These are phyloP conservation scores for Entomobrya multifasciata DNA, from an alignment of 2,888 invertebrate species.

Conservation along the genomic window DNA sequence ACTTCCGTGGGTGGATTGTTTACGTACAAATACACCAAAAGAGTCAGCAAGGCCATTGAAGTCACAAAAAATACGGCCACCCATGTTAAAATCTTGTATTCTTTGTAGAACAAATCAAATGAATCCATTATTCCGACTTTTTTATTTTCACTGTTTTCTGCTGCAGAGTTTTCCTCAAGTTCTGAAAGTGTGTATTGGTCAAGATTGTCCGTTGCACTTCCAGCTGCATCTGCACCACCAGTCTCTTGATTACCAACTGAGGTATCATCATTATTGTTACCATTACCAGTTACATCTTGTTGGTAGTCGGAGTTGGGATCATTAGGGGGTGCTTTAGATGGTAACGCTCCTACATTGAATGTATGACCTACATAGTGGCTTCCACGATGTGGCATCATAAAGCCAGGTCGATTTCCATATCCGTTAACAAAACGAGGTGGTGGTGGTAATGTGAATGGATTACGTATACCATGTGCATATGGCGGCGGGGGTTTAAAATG, in stretches of 20 bases:
- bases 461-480: not conserved
- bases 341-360: not conserved
- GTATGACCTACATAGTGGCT: constrained; percentile 65
- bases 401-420: constrained; percentile 64
- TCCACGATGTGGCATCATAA: constrained; percentile 45
- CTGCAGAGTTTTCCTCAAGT: constrained; percentile 42
- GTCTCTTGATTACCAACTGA: constrained; percentile 40
- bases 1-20: constrained; percentile 80
- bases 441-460: constrained; percentile 21
- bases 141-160: constrained; percentile 57
- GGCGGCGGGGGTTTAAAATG: constrained; percentile 55
- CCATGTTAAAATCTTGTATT: constrained; percentile 79
- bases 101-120: constrained; percentile 78
- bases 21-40: constrained; percentile 76
- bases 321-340: constrained; percentile 48
- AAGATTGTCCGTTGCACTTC: constrained; percentile 38
- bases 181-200: constrained; percentile 40
- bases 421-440: constrained; percentile 57
- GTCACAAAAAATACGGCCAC: constrained; percentile 74
- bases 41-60: constrained; percentile 70
- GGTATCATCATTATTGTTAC: constrained; percentile 29
- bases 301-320: constrained; percentile 31
- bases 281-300: constrained; percentile 38
- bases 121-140: constrained; percentile 76
- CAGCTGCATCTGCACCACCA: constrained; percentile 35